Evolutionary conservation across 2,113 vertebrate genomes (phyloP).

Genomic region (Muntiacus muntjak): DNA sequence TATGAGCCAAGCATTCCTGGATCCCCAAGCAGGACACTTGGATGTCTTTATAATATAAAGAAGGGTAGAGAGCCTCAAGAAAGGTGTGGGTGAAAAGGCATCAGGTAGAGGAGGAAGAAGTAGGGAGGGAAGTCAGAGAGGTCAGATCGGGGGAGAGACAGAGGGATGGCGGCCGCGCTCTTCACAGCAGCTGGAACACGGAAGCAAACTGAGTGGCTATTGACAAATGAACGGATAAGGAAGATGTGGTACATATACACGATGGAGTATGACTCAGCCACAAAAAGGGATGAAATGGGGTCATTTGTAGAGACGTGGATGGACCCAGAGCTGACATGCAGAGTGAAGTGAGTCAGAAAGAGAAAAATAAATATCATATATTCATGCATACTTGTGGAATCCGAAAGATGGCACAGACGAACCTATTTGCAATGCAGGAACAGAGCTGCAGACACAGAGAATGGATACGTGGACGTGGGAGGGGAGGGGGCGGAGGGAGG

Average conservation of each 20-base stretch:
- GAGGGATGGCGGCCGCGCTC: not conserved
- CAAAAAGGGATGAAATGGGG: not conserved
- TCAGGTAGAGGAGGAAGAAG: not conserved
- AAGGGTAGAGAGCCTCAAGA: not conserved
- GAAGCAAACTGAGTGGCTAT: not conserved
- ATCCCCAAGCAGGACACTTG: not conserved
- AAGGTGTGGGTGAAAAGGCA: not conserved
- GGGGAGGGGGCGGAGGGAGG: accelerated
- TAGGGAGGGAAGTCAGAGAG: not conserved
- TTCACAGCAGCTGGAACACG: not conserved
- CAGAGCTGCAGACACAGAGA: not conserved
- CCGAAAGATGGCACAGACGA: not conserved
- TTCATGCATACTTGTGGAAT: not conserved
- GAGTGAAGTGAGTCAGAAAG: not conserved
- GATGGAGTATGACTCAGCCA: not conserved
- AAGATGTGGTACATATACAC: not conserved
- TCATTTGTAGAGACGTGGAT: not conserved
- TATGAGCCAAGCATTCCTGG: not conserved
- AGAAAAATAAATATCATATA: not conserved
- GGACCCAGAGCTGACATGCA: not conserved
- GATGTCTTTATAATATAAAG: not conserved
- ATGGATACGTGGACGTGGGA: not conserved
- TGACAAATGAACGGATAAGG: not conserved
- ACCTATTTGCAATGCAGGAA: not conserved
- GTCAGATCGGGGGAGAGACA: not conserved